Base-by-base conservation (phyloP, 2,113 vertebrate genomes). In the Mesitornis unicolor region DNA sequence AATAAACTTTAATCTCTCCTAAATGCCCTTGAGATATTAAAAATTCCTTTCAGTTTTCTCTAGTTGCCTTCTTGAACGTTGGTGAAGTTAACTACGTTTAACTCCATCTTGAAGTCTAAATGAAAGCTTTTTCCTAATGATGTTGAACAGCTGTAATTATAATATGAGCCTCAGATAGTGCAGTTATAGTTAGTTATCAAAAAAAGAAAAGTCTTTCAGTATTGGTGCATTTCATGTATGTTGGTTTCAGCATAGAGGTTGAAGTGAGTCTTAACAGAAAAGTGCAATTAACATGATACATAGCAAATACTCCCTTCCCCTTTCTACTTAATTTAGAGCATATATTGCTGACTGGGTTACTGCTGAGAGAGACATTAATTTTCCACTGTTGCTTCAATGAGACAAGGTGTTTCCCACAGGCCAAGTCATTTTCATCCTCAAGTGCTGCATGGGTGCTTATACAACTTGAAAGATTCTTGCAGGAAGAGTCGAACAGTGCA, bases 91-190 rank as follows among this genome's bases (percentile, higher is more conserved):
- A 87, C 14, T 94, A 50, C 68, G 53, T 73, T 94, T 79, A 94
- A 83, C 12, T 80, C 73, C n/a, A 78, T 79, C 31, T 59, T 87
- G 59, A 88, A 91, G 38, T 26, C 80, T 84, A 96, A 95, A 85
- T 70, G 19, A 94, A 95, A 79, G 3, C 7, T 2, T 54, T 38
- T 87, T 91, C 50, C 77, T 90, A 78, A 93, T 36, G 18, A 73
- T 89, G 16, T 47, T 69, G 25, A 94, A 60, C 35, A 57, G 16
- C 11, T 74, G 15, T 65, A 84, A 84, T 94, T 83, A 57, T 43
- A 90, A 59, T 64, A 86, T 48, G 42, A 73, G 28, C 5, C 24
- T 91, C 51, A 65, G 48, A 77, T 48, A 67, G 22, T 24, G 8
- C 69, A 91, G 95, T 94, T 81, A 91, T 8, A 84, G 4, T 87